These are phyloP conservation scores for Scolopax bukidnonensis DNA, from an alignment of 2,797 vertebrate species.

Conservation along the genomic window DNA sequence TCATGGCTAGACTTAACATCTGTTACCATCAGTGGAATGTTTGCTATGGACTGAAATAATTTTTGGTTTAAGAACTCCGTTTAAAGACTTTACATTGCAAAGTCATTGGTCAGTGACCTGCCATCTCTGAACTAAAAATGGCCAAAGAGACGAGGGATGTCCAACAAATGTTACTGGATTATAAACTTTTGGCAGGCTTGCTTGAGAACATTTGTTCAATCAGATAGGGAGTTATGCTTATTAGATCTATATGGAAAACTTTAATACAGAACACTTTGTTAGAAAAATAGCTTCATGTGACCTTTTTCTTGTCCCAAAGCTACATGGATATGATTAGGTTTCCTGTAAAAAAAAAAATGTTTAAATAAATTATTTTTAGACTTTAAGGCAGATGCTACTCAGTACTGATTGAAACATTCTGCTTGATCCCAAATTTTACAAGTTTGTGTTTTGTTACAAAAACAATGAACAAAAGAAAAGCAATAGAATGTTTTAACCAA, in stretches of 20 bases:
- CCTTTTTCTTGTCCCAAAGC: background rate
- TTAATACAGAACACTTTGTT: background rate
- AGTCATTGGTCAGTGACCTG: background rate
- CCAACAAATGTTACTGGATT: background rate
- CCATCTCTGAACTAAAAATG: background rate
- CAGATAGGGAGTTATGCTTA: background rate
- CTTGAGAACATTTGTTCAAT: background rate
- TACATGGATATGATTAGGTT: slow-evolving; percentile 27
- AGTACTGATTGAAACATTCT: slow-evolving; percentile 53
- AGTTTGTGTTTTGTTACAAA: slow-evolving; percentile 55
- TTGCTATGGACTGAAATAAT: background rate
- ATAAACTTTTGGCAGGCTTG: background rate
- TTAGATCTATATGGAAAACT: background rate
- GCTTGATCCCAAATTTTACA: slow-evolving; percentile 45
- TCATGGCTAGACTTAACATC: background rate
- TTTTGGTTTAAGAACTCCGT: background rate
- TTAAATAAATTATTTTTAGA: slow-evolving; percentile 62
- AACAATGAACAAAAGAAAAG: slow-evolving; percentile 60
- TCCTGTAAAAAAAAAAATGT: slow-evolving; percentile 12
- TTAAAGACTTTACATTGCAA: background rate
- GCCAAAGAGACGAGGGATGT: background rate
- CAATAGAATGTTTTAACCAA: slow-evolving; percentile 51
- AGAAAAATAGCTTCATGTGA: background rate
- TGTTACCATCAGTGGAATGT: background rate
- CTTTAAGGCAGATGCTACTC: slow-evolving; percentile 40